Conservation (phyloP, 2,113 vertebrate genomes). For the Cynoglossus semilaevis region DNA sequence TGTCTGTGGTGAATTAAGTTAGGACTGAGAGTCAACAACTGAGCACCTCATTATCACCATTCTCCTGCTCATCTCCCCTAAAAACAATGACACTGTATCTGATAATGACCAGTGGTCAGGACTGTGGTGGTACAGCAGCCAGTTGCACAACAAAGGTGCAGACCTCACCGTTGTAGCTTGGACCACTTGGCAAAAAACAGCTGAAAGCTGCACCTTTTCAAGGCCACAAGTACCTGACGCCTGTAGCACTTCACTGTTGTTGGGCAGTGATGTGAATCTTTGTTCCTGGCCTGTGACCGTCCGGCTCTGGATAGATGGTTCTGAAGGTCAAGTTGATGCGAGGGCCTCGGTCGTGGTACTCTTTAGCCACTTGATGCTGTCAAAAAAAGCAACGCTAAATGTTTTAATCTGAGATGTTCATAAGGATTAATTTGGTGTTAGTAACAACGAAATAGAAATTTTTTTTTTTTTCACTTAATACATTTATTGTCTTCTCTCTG, state of each 20-base stretch:
- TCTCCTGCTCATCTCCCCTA: conserved; percentile 1
- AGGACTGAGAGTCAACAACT: not conserved
- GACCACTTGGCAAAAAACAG: not conserved
- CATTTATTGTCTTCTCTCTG: no score
- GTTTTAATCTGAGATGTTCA: not conserved
- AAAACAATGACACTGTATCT: conserved; percentile 3
- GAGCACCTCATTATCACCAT: not conserved
- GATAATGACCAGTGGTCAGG: conserved; percentile 6
- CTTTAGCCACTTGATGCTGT: conserved; percentile 93
- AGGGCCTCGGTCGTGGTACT: conserved; percentile 88
- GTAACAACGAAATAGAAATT: conserved; percentile 8
- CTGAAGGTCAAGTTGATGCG: conserved; percentile 95
- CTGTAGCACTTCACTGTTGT: not conserved
- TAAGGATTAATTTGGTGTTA: no score
- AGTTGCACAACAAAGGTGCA: conserved; percentile 2
- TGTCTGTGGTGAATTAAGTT: not conserved
- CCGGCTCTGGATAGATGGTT: conserved; percentile 79
- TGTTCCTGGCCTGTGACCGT: conserved; percentile 35
- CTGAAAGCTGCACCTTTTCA: not conserved
- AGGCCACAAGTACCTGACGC: not conserved
- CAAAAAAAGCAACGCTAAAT: conserved; percentile 3
- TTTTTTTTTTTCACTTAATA: no score
- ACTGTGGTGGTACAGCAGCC: conserved; percentile 7
- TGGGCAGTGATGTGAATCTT: conserved; percentile 34
- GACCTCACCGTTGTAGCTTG: not conserved